Conservation (phyloP, 2,888 invertebrate species). For the Acleris cristana region DNA sequence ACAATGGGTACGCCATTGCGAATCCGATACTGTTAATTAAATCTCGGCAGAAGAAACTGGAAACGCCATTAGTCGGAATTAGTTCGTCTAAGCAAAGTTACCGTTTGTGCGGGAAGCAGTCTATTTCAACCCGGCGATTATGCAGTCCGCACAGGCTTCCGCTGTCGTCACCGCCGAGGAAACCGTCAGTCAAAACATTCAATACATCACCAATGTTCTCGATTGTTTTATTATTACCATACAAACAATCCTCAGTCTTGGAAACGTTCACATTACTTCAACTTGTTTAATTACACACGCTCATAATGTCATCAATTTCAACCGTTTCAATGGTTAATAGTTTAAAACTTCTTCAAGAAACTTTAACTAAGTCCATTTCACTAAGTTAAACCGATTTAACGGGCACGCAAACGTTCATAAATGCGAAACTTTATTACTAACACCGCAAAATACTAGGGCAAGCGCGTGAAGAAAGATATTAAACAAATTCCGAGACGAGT, state of each 20-base stretch:
- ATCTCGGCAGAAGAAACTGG: constrained; percentile 16
- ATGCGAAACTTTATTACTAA: constrained; percentile 28
- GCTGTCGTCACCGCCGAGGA: constrained; percentile 57
- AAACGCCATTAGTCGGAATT: constrained; percentile 35
- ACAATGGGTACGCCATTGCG: constrained; percentile 13
- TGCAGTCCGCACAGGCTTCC: constrained; percentile 56
- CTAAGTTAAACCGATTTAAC: neutral
- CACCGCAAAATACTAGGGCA: constrained; percentile 23
- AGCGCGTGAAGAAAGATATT: constrained; percentile 26
- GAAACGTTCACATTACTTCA: constrained; percentile 29
- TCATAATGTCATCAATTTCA: constrained; percentile 1
- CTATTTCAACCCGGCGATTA: constrained; percentile 67
- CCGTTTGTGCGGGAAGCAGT: constrained; percentile 58
- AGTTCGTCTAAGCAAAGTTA: constrained; percentile 50
- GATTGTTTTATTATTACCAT: constrained; percentile 34
- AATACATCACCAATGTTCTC: constrained; percentile 44
- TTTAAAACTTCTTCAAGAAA: neutral
- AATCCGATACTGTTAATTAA: constrained; percentile 35
- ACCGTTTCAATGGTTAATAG: neutral
- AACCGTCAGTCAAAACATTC: constrained; percentile 64
- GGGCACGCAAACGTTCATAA: constrained; percentile 6
- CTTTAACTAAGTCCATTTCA: neutral
- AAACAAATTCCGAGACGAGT: constrained; percentile 48
- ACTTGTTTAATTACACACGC: constrained; percentile 38
- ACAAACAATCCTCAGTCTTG: constrained; percentile 33